phyloP scores from a whole-genome alignment of 2,113 vertebrate genomes.

The Phalacrocorax carbo region DNA sequence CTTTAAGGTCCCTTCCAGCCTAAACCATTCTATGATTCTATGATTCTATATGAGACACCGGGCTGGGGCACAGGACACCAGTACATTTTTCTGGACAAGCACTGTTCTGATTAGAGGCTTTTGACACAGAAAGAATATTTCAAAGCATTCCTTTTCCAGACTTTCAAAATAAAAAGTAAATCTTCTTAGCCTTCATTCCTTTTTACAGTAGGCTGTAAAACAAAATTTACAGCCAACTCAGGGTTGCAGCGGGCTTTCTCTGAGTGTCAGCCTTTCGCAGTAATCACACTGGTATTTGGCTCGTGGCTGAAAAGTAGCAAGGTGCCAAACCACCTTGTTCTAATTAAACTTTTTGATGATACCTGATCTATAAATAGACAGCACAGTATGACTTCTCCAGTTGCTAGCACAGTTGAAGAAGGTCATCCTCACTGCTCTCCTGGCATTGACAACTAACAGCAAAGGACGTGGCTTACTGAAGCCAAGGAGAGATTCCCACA shows the following conservation, averaged over 20 bases:
- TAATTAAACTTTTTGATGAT: constrained; percentile 46
- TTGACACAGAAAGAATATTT: not conserved
- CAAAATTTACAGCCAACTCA: constrained; percentile 6
- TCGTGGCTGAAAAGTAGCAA: not conserved
- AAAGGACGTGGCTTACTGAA: not conserved
- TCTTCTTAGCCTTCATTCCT: not conserved
- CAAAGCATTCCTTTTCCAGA: not conserved
- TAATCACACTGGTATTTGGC: constrained; percentile 5
- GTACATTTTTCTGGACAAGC: not conserved
- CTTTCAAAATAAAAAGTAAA: not conserved
- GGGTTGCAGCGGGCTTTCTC: not conserved
- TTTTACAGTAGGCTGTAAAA: not conserved
- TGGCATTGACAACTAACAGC: not conserved
- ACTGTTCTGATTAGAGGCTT: not conserved
- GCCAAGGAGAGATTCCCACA: not conserved
- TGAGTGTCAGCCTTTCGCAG: not conserved
- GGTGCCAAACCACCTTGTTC: constrained; percentile 38
- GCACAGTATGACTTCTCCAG: not conserved
- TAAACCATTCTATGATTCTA: not conserved
- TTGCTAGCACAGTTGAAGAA: not conserved
- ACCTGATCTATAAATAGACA: constrained; percentile 45
- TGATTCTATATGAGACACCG: not conserved
- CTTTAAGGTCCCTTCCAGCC: not conserved
- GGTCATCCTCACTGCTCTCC: not conserved
- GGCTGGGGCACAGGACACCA: not conserved